Conservation (phyloP, 1,140 invertebrate species). For the Arctopsyche grandis region DNA sequence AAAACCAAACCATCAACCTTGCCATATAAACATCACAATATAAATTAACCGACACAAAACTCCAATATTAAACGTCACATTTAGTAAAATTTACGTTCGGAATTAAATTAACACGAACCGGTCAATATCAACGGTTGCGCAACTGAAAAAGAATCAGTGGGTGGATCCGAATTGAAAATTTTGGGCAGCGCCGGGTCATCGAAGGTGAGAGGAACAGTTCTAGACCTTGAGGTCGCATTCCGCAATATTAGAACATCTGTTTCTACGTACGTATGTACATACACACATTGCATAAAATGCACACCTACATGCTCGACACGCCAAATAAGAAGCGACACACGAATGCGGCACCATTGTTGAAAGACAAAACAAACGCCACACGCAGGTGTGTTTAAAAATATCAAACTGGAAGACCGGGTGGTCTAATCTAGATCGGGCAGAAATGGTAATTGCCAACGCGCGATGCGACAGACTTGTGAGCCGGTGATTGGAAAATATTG, state of each 20-base stretch:
- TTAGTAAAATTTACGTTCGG: neutral
- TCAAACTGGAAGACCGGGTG: too few relatives aligned
- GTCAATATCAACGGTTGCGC: conserved; percentile 8
- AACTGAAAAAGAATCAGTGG: neutral
- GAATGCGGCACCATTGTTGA: neutral
- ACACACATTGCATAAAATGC: conserved; percentile 15
- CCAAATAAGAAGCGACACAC: neutral
- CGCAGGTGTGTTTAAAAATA: too few relatives aligned
- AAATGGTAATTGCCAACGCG: too few relatives aligned
- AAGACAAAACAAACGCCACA: neutral
- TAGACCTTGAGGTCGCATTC: conserved; percentile 36
- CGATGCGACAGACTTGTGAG: too few relatives aligned
- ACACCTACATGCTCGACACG: neutral
- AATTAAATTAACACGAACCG: neutral
- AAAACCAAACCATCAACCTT: neutral
- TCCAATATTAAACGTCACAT: neutral
- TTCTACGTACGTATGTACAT: conserved; percentile 2
- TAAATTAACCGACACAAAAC: neutral
- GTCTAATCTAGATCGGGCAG: too few relatives aligned
- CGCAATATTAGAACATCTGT: conserved; percentile 43
- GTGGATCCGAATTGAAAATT: neutral
- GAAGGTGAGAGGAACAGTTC: conserved; percentile 10
- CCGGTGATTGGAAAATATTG: too few relatives aligned
- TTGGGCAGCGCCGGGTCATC: neutral
- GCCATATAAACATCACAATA: neutral